A percentile compares a stretch with the other conserved stretches of the same genome.
These are phyloP conservation scores for Caenorhabditis tropicalis DNA, from an alignment of 1,140 invertebrate genomes.

Conservation along the genomic window DNA sequence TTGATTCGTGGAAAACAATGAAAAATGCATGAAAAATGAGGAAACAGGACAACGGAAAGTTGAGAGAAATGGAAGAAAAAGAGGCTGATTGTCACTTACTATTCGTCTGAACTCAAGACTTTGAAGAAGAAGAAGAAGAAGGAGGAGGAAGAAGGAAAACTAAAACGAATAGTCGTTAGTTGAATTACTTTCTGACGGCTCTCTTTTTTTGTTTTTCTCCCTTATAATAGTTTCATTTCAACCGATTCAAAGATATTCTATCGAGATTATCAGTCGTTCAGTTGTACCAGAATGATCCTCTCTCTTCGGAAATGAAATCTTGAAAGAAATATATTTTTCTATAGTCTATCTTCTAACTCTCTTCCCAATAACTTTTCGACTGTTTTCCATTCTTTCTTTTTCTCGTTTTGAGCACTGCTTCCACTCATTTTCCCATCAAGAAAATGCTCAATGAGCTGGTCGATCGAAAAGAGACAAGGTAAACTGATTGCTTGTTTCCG, in stretches of 20 bases:
- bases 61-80: neutral
- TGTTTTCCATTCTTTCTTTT: neutral
- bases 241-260: no score
- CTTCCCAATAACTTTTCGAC: slow-evolving; percentile 11
- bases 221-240: no score
- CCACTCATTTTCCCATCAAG: slow-evolving; percentile 13
- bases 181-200: neutral
- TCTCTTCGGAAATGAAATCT: no score
- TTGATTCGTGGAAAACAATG: slow-evolving; percentile 37
- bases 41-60: neutral
- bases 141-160: neutral
- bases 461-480: neutral
- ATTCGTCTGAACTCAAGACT: no score
- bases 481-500: slow-evolving; percentile 39
- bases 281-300: no score
- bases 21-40: slow-evolving; percentile 32
- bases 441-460: slow-evolving; percentile 4
- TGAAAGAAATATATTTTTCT: no score
- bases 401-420: neutral
- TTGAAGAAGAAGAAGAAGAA: neutral
- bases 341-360: no score
- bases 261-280: no score
- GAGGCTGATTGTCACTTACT: slow-evolving; percentile 27
- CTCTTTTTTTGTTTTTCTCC: neutral
- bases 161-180: slow-evolving; percentile 26